These are phyloP conservation scores for Xanthia icteritia DNA, from an alignment of 2,888 invertebrate genomes.

Conservation along the genomic window DNA sequence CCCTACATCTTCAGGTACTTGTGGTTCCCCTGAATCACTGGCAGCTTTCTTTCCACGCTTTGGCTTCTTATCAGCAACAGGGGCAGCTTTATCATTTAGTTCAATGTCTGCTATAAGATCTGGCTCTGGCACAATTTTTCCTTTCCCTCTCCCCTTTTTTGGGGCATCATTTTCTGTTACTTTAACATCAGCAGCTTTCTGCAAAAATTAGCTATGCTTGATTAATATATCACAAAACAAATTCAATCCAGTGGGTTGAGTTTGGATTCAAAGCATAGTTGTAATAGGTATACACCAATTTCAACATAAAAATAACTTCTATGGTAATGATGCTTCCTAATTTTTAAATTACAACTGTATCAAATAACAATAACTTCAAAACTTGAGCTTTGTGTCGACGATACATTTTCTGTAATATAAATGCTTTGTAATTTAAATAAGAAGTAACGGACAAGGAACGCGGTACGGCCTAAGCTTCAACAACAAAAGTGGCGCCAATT, in stretches of 20 bases:
- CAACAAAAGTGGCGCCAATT: constrained; percentile 61
- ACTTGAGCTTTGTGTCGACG: background rate
- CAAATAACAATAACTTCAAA: background rate
- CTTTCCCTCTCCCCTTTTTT: constrained; percentile 84
- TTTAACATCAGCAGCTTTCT: constrained; percentile 85
- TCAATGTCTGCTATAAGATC: constrained; percentile 66
- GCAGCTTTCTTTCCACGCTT: constrained; percentile 82
- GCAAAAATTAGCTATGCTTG: constrained; percentile 65
- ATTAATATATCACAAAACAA: constrained; percentile 12
- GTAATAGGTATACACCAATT: background rate
- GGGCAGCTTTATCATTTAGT: constrained; percentile 62
- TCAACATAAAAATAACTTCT: background rate
- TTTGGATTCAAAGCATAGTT: constrained; percentile 14
- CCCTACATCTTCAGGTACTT: constrained; percentile 72
- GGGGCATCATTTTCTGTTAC: constrained; percentile 79
- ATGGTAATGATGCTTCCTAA: background rate
- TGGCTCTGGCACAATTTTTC: constrained; percentile 74
- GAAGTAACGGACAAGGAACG: constrained; percentile 28
- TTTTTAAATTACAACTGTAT: background rate
- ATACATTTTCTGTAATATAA: background rate
- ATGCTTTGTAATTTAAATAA: constrained; percentile 13
- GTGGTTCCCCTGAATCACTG: constrained; percentile 69
- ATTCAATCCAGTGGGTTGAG: background rate
- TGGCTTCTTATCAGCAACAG: constrained; percentile 73
- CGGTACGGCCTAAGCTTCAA: constrained; percentile 7